Evolutionary conservation across 2,797 vertebrate species (phyloP), one percentile per base, ranked within the genome.

Genomic region (Cossypha niveicapilla): DNA sequence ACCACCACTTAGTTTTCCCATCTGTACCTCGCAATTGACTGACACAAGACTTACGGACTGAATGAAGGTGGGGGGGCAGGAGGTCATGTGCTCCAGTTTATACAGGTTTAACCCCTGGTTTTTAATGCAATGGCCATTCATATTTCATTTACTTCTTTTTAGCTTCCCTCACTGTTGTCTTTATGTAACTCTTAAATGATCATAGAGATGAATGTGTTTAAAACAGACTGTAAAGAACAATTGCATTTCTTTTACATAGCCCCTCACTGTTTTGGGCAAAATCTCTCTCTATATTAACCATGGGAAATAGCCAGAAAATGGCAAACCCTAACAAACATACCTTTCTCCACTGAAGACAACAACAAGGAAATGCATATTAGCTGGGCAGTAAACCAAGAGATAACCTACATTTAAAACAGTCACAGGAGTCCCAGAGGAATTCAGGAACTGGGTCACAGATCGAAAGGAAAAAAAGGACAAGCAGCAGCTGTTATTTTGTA

Each of bases 381-480:
- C 74, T 92, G 88, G 88, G 83, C 71, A 84, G 63, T 79, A 96
- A 94, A 90, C 67, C 88, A 90, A 95, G 65, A 93, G 79, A 92
- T 76, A 95, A 90, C 77, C 93, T 84, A 81, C 57, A 63, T 79
- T 94, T 96, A 92, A 76, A 95, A 91, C 44, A 91, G 87, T 48
- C 51, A 86, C 70, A 76, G 58, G 25, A 81, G 35, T 82, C 90
- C 45, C 93, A 82, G 70, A 82, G 88, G 88, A 95, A 90, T 92
- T 94, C 77, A 90, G 83, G 86, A 95, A 96, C 78, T 96, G 48
- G 81, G 92, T 91, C 93, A 96, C 71, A 78, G 89, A 94, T 84
- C 1, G 0, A 94, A 85, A 92, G 83, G 77, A 90, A 94, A 84
- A 86, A 28, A 90, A 85, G 67, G 74, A 96, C 16, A 81, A 75